phyloP scores from a whole-genome alignment of 2,888 invertebrate genomes.

The Bursaphelenchus okinawaensis region DNA sequence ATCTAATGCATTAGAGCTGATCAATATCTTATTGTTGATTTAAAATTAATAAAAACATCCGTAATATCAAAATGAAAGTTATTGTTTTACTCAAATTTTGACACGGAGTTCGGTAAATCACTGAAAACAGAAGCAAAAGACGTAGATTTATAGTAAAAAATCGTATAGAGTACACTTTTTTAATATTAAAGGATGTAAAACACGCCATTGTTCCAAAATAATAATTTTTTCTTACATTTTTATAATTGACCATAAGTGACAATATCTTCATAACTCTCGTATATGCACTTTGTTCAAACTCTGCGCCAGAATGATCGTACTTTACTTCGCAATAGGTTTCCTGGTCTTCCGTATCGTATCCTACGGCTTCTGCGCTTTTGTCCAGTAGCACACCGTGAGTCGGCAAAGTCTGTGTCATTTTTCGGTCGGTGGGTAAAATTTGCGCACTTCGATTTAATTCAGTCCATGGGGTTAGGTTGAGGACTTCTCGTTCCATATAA shows the following conservation, averaged over 20 bases:
- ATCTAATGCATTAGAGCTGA: too few relatives aligned
- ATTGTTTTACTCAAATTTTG: too few relatives aligned
- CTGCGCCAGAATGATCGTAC: not conserved
- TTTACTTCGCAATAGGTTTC: slow-evolving; percentile 9
- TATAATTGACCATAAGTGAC: slow-evolving; percentile 1
- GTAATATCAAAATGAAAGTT: too few relatives aligned
- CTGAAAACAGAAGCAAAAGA: too few relatives aligned
- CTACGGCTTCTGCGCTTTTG: slow-evolving; percentile 2
- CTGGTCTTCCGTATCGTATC: not conserved
- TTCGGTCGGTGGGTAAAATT: not conserved
- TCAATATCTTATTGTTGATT: too few relatives aligned
- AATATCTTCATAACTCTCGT: slow-evolving; percentile 1
- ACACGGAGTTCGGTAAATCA: too few relatives aligned
- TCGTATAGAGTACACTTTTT: too few relatives aligned
- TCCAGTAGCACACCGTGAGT: slow-evolving; percentile 11
- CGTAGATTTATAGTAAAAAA: too few relatives aligned
- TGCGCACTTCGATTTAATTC: not conserved
- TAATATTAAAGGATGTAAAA: too few relatives aligned
- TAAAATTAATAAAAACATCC: too few relatives aligned
- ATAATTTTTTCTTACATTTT: slow-evolving; percentile 7
- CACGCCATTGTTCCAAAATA: too few relatives aligned
- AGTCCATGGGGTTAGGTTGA: slow-evolving; percentile 7
- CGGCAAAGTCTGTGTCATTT: slow-evolving; percentile 8
- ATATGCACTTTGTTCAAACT: not conserved
- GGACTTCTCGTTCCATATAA: not conserved